Percentiles rank a stretch among this genome's conserved stretches.
Evolutionary conservation across 2,888 invertebrate species (phyloP).

Genomic region (Cinara cedri): DNA sequence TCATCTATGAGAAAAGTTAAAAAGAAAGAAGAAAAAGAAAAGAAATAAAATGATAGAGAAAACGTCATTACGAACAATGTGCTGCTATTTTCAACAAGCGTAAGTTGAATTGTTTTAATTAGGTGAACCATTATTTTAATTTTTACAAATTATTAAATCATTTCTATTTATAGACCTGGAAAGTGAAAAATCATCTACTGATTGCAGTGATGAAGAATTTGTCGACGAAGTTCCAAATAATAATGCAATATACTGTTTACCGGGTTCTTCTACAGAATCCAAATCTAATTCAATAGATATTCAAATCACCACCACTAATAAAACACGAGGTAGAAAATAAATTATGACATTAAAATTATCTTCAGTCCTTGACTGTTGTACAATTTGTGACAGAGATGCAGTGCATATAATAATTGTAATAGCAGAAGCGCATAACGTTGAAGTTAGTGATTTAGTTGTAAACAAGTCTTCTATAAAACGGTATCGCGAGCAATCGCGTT

Average conservation of each 20-base stretch:
- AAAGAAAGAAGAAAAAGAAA: neutral
- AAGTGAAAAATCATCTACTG: constrained; percentile 3
- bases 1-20: neutral
- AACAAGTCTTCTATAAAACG: constrained; percentile 16
- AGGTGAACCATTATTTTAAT: neutral
- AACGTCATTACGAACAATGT: constrained; percentile 24
- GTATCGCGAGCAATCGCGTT: neutral
- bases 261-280: neutral
- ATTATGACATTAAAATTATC: constrained; percentile 19
- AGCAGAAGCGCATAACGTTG: constrained; percentile 2
- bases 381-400: constrained; percentile 30
- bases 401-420: constrained; percentile 21
- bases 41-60: constrained; percentile 2
- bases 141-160: constrained; percentile 7
- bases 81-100: constrained; percentile 16
- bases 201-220: constrained; percentile 10
- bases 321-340: constrained; percentile 4
- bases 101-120: constrained; percentile 7
- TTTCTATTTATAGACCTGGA: neutral
- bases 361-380: constrained; percentile 44
- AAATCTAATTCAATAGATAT: neutral
- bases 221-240: neutral
- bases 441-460: constrained; percentile 2
- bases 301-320: neutral
- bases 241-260: constrained; percentile 3